Evolutionary conservation across 2,888 invertebrate species (phyloP).

Genomic region (Clivina fossor): DNA sequence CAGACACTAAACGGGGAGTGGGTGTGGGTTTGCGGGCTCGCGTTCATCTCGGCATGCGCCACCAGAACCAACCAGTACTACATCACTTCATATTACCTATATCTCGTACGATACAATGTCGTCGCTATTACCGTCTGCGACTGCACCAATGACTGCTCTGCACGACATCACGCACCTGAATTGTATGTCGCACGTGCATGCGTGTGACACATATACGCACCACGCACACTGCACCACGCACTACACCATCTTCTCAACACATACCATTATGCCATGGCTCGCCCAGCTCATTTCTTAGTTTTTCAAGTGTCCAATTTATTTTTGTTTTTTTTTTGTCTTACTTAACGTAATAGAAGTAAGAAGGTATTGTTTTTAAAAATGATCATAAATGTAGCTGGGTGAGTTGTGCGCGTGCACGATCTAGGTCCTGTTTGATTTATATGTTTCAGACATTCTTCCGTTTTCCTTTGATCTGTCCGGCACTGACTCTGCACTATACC

Average conservation of each 20-base stretch:
- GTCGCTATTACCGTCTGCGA: not conserved
- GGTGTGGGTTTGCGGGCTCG: too few species aligned
- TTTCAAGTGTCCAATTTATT: too few species aligned
- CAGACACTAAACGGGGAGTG: too few species aligned
- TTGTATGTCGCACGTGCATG: conserved; percentile 19
- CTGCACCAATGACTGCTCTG: conserved; percentile 19
- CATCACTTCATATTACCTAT: too few species aligned
- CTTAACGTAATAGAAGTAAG: too few species aligned
- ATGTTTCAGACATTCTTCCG: conserved; percentile 62
- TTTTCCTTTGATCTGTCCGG: conserved; percentile 58
- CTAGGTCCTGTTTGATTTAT: conserved; percentile 46
- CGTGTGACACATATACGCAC: conserved; percentile 18
- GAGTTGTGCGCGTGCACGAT: conserved; percentile 27
- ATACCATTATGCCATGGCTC: too few species aligned
- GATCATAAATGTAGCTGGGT: conserved; percentile 1
- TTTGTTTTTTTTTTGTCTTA: too few species aligned
- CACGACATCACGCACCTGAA: conserved; percentile 20
- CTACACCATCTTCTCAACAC: conserved; percentile 13
- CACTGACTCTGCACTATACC: conserved; percentile 61
- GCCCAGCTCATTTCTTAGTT: too few species aligned
- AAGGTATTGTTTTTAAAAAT: too few species aligned
- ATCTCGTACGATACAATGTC: not conserved
- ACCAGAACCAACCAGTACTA: too few species aligned
- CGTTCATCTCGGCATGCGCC: too few species aligned
- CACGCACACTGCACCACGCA: conserved; percentile 7